Percentiles rank a stretch among this genome's conserved stretches.
Evolutionary conservation across 2,113 vertebrate species (phyloP).

Genomic region (Rissa tridactyla): DNA sequence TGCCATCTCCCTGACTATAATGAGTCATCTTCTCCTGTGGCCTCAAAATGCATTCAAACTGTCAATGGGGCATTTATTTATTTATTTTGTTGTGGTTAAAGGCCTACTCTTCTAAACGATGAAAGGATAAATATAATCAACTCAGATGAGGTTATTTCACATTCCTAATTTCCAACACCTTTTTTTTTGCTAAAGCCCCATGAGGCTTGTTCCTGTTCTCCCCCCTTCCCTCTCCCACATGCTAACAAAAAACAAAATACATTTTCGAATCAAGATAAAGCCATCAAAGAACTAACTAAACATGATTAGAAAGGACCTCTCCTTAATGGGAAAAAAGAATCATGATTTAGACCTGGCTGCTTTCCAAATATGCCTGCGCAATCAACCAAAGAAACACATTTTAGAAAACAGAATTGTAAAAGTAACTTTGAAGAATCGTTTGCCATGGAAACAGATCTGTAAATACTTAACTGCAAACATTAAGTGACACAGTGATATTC

Average conservation of each 20-base stretch:
- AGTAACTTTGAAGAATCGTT: slow-evolving; percentile 79
- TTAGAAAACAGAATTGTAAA: slow-evolving; percentile 80
- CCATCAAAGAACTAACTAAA: slow-evolving; percentile 74
- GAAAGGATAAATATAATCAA: slow-evolving; percentile 52
- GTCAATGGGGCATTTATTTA: slow-evolving; percentile 21
- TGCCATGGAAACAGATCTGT: slow-evolving; percentile 78
- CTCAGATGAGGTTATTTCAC: slow-evolving; percentile 61
- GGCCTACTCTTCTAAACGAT: slow-evolving; percentile 29
- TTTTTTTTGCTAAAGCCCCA: neutral
- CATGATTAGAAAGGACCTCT: slow-evolving; percentile 75
- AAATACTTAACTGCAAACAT: slow-evolving; percentile 82
- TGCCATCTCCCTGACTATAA: slow-evolving; percentile 14
- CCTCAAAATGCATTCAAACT: neutral
- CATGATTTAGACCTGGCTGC: slow-evolving; percentile 75
- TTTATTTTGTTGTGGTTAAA: slow-evolving; percentile 43
- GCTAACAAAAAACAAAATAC: slow-evolving; percentile 56
- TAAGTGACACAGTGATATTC: slow-evolving; percentile 74
- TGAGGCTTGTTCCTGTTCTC: neutral
- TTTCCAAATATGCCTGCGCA: slow-evolving; percentile 79
- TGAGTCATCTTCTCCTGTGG: slow-evolving; percentile 23
- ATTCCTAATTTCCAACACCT: slow-evolving; percentile 25
- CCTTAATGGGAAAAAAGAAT: slow-evolving; percentile 70
- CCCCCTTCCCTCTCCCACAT: neutral
- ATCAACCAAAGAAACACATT: slow-evolving; percentile 81
- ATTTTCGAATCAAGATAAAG: slow-evolving; percentile 73